Evolutionary conservation across 2,797 vertebrate species (phyloP).

Genomic region (Monodelphis domestica): DNA sequence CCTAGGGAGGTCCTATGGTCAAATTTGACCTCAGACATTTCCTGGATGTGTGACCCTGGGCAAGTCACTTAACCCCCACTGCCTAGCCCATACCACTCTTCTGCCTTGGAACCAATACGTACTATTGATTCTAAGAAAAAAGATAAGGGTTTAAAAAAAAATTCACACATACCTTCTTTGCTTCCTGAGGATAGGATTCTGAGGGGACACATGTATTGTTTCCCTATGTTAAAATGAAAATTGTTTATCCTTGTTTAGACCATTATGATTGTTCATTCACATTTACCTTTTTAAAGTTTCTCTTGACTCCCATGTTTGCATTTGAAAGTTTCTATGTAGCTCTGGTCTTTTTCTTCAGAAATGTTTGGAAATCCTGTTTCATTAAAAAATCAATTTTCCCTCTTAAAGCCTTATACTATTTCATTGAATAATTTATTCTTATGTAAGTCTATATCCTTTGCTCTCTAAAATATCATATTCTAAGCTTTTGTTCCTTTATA

Average conservation of each 20-base stretch:
- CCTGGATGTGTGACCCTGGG: no score
- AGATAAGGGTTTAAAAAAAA: no score
- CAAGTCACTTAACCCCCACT: no score
- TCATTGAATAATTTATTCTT: background rate
- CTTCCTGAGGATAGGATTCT: no score
- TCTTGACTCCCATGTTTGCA: background rate
- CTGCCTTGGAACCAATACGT: no score
- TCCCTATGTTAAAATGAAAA: background rate
- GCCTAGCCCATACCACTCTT: no score
- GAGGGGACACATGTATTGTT: background rate
- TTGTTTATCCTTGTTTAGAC: background rate
- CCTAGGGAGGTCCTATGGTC: no score
- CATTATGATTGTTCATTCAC: background rate
- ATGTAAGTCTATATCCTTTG: no score
- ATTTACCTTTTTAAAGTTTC: background rate
- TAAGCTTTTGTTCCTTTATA: background rate
- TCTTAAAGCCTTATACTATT: background rate
- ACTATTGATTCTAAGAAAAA: no score
- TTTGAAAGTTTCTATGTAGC: background rate
- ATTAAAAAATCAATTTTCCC: background rate
- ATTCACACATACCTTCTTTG: no score
- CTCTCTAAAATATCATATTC: background rate
- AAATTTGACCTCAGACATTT: no score
- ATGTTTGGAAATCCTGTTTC: background rate
- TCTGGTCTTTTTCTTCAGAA: background rate